Base-by-base conservation (phyloP, 23 tunicate genomes). In the Ascidia mentula region DNA sequence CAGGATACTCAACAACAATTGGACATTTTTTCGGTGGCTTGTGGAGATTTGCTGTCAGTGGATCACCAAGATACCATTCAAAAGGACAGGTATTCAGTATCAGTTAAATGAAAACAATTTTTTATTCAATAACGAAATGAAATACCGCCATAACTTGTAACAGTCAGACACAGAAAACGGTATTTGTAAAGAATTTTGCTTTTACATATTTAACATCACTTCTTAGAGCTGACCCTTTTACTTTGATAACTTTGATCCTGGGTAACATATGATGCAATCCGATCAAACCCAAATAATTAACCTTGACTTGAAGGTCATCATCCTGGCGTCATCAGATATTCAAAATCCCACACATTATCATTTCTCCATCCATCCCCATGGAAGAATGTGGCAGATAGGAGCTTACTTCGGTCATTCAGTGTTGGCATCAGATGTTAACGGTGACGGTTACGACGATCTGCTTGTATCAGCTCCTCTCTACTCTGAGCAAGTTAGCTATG, bases 11-110 rank as follows among this genome's bases (percentile, higher is more conserved):
- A 8, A 46, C 65, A 18, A 36, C 81, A 33, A 60, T 39, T 60
- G 88, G 88, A 26, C 65, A n/a, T 24, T 65, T 77, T 31, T 33
- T 45, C n/a, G 38, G 40, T 3, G 82, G 74, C 8, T 20, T 9
- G 18, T 37, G 12, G 32, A 40, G 53, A 36, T 84, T 39, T 69
- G 59, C 77, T 31, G 74, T 72, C 20, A 77, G 40, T 17, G 82
- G 82, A 6, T 60, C 75, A 28, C 88, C 88, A 45, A 76, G 88
- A 17, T 84, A 84, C 40, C 76, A 40, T 6, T 84, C 82, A 0
- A 81, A 80, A 31, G 88, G 88, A 37, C 34, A 38, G 69, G 85
- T 81, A 40, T n/a, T n/a, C 33, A n/a, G n/a, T n/a, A n/a, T n/a
- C n/a, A n/a, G n/a, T n/a, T n/a, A n/a, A n/a, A n/a, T n/a, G n/a